Evolutionary conservation across 2,113 vertebrate genomes (phyloP).

Genomic region (Gila orcuttii): DNA sequence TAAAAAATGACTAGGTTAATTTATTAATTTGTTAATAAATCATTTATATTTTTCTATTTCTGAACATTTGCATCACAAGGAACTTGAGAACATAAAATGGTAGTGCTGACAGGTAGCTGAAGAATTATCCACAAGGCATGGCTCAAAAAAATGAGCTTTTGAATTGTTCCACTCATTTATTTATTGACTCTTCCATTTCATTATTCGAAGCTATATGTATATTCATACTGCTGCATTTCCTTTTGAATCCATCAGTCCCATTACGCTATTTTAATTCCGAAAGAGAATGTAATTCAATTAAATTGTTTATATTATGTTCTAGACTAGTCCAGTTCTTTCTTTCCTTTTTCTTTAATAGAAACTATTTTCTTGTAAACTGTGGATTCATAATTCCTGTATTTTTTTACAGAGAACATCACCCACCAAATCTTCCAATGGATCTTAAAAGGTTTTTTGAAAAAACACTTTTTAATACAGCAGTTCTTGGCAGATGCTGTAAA

Average conservation of each 20-base stretch:
- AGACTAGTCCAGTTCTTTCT: not conserved
- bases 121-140: not conserved
- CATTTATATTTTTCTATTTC: not conserved
- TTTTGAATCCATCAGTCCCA: not conserved
- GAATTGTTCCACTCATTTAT: not conserved
- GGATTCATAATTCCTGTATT: not conserved
- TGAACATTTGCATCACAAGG: not conserved
- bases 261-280: not conserved
- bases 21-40: not conserved
- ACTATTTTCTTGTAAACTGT: not conserved
- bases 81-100: not conserved
- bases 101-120: not conserved
- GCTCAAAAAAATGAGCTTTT: not conserved
- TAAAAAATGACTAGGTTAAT: not conserved
- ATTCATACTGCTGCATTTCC: not conserved
- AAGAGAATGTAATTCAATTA: not conserved
- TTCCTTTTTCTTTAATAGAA: not conserved
- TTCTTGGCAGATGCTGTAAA: slow-evolving; percentile 8
- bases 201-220: not conserved
- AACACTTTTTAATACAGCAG: not conserved
- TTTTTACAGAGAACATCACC: not conserved
- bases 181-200: no score
- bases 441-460: slow-evolving; percentile 13
- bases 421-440: not conserved
- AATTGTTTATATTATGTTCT: not conserved